Evolutionary conservation across 2,797 vertebrate genomes (phyloP), one percentile per base, ranked within the genome.

Genomic region (Pipistrellus nathusii): DNA sequence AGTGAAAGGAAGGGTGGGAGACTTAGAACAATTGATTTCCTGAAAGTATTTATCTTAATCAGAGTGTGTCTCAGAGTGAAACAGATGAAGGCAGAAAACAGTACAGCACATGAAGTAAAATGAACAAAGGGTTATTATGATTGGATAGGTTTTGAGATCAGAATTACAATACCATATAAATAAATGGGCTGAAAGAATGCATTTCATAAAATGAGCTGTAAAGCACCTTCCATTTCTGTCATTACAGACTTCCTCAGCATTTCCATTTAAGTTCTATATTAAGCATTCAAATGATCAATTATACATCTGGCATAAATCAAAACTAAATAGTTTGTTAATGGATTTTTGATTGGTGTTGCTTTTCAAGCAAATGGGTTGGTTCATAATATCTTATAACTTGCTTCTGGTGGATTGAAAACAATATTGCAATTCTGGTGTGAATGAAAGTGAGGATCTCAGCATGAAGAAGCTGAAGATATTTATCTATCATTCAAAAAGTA

Each of bases 141-240:
- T 44, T 69, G 18, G 76, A 21, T 86, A 89, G 48, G 17, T 68
- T 91, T 93, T 85, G 48, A 81, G 78, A 73, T 9, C 20, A 95
- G 46, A 91, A 30, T 91, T 86, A 80, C 53, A 83, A 93, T 85
- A 76, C 41, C 62, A 86, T 27, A 64, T 59, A 84, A 93, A 76
- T 68, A 94, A 92, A 81, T 77, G 30, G 5, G 15, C 44, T 35
- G 6, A 75, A 91, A 51, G 41, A 92, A 32, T 68, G 20, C 46
- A 92, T 91, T 94, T 73, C 93, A 93, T 64, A 92, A 92, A 88
- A 90, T 82, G 80, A 86, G 32, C n/a, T 57, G 1, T 73, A 77
- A 88, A 66, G 48, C 38, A 83, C 55, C 48, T 93, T 72, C 21
- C 27, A 77, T 81, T 90, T 53, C 80, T 91, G 20, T 2, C 15